phyloP scores from a whole-genome alignment of 2,888 invertebrate genomes.

The Trachelus iudaicus region DNA sequence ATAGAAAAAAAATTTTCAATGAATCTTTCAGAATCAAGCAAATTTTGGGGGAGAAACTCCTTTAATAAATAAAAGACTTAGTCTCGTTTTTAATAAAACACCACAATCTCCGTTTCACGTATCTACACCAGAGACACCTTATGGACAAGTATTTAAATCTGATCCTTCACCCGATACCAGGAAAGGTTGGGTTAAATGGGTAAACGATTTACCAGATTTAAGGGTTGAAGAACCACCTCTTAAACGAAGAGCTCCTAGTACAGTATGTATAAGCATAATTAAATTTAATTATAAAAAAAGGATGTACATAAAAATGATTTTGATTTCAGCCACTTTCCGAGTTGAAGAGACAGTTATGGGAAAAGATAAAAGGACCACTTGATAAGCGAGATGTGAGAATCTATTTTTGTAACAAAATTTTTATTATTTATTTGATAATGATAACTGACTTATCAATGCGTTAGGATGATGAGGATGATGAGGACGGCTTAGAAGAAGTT shows the following conservation, averaged over 20 bases:
- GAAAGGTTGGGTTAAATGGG: slow-evolving; percentile 67
- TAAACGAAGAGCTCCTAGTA: slow-evolving; percentile 57
- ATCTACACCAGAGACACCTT: slow-evolving; percentile 70
- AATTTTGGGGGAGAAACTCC: slow-evolving; percentile 34
- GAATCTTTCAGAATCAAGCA: slow-evolving; percentile 28
- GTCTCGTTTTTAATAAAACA: slow-evolving; percentile 47
- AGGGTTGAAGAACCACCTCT: slow-evolving; percentile 51
- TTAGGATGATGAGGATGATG: slow-evolving; percentile 9
- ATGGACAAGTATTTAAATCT: slow-evolving; percentile 66
- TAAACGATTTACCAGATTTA: slow-evolving; percentile 67
- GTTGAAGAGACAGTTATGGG: slow-evolving; percentile 59
- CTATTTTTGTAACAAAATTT: neutral
- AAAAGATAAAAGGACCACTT: slow-evolving; percentile 51
- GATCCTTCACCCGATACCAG: slow-evolving; percentile 68
- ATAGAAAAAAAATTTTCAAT: neutral
- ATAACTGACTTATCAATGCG: neutral
- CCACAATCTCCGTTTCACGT: slow-evolving; percentile 64
- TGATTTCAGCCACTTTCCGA: slow-evolving; percentile 60
- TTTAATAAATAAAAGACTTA: slow-evolving; percentile 53
- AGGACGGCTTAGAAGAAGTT: neutral
- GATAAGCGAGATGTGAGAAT: slow-evolving; percentile 34
- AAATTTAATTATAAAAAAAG: neutral
- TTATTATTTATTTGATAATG: slow-evolving; percentile 3
- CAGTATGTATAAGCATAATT: slow-evolving; percentile 49
- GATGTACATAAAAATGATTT: slow-evolving; percentile 7